phyloP scores from a whole-genome alignment of 2,113 vertebrate genomes.

The Fulica atra region DNA sequence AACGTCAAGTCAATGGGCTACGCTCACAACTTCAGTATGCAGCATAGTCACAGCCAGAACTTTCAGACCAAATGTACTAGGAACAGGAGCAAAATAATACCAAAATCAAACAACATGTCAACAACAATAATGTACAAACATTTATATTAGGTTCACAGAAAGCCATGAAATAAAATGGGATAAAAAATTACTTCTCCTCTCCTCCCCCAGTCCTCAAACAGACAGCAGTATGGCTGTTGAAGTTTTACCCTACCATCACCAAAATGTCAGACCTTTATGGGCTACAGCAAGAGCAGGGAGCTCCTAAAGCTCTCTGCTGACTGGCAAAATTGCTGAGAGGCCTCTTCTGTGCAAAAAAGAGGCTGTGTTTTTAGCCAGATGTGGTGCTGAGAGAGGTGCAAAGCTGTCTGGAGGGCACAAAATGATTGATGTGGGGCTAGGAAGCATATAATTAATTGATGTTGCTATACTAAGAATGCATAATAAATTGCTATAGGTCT shows the following conservation, averaged over 20 bases:
- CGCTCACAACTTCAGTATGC: neutral
- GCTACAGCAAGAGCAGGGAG: neutral
- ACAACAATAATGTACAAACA: neutral
- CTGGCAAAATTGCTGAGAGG: neutral
- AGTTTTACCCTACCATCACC: neutral
- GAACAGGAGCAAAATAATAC: neutral
- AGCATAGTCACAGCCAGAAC: neutral
- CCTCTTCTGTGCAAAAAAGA: neutral
- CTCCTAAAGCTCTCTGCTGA: neutral
- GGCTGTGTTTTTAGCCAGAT: neutral
- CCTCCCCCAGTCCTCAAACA: neutral
- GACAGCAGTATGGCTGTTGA: neutral
- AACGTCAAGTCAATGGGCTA: neutral
- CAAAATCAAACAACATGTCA: neutral
- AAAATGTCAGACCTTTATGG: neutral
- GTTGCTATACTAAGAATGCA: constrained; percentile 26
- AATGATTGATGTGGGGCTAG: constrained; percentile 44
- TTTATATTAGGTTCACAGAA: neutral
- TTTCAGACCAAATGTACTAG: neutral
- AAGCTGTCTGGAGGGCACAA: neutral
- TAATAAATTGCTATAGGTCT: constrained; percentile 49
- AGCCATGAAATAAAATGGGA: neutral
- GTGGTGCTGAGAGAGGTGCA: neutral
- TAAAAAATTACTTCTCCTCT: neutral
- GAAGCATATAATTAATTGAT: constrained; percentile 51